Evolutionary conservation across 2,797 vertebrate species (phyloP), one percentile per base, ranked within the genome.

Genomic region (Spinus olivaceus): DNA sequence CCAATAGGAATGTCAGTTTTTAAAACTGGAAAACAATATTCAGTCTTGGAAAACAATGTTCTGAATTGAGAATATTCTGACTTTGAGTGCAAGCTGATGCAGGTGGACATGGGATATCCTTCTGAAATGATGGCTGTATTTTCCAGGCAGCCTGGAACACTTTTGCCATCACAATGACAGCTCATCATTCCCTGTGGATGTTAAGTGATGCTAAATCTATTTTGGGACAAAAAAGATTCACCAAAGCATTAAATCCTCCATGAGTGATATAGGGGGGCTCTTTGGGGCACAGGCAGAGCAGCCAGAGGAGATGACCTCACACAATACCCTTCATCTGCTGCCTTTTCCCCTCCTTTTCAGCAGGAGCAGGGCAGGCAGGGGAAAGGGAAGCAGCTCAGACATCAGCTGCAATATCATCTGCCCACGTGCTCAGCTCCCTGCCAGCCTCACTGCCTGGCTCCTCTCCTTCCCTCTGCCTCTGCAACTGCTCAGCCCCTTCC

Each of bases 371-470:
- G 59, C 11, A 60, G 95, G 35, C 81, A 76, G 96, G 95, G 94
- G 69, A 93, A 95, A 92, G 93, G 95, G 96, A 96, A 96, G 96
- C 90, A 60, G 83, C 39, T 84, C 96, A 96, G 96, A 94, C 95
- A 92, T 50, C 42, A 92, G 90, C 96, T 96, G 96, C 92, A 95
- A 81, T 46, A 65, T 87, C 94, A 94, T 92, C 94, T 96, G 92
- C 87, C 96, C 96, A 94, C 73, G 56, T 94, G 96, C 94, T 94
- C 42, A 39, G 11, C 10, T 30, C 23, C 13, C 35, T 94, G 96
- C 96, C 91, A 32, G n/a, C 8, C 91, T 83, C 59, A 3, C 74
- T 59, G 54, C 33, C 24, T 39, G 81, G 30, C 93, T 86, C 5
- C 80, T 71, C 81, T 56, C 32, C 91, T 73, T 54, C 86, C 30